phyloP scores from a whole-genome alignment of 1,140 invertebrate genomes.

The Atta texana region DNA sequence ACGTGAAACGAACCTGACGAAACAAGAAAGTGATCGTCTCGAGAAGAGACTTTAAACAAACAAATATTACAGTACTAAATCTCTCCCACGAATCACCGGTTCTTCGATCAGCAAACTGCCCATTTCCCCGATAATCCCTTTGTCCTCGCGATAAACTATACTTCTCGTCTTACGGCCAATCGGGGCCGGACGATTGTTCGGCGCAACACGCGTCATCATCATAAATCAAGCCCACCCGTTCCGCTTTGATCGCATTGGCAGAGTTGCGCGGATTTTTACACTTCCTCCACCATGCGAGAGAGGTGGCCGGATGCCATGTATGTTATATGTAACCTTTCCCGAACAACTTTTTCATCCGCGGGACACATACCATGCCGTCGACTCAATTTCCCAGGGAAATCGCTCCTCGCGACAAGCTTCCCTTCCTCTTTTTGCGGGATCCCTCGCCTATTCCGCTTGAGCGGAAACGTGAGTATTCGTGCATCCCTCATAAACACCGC shows the following conservation, averaged over 20 bases:
- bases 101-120: conserved; percentile 64
- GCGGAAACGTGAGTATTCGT: conserved; percentile 30
- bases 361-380: conserved; percentile 30
- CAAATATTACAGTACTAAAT: conserved; percentile 63
- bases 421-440: conserved; percentile 36
- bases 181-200: conserved; percentile 58
- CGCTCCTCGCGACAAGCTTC: conserved; percentile 29
- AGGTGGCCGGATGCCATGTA: conserved; percentile 12
- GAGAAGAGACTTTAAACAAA: conserved; percentile 68
- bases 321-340: conserved; percentile 63
- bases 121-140: conserved; percentile 64
- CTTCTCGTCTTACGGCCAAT: conserved; percentile 62
- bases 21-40: conserved; percentile 39
- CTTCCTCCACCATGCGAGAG: neutral
- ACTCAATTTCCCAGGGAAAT: conserved; percentile 64
- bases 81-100: conserved; percentile 56
- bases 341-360: conserved; percentile 54
- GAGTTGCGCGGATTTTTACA: conserved; percentile 62
- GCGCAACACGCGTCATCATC: conserved; percentile 68
- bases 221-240: conserved; percentile 63
- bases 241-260: neutral
- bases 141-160: conserved; percentile 66
- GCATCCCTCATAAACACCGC: neutral
- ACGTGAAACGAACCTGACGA: conserved; percentile 25
- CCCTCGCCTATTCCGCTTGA: conserved; percentile 13